Conservation (phyloP, 1,140 invertebrate species). For the Achroia grisella region DNA sequence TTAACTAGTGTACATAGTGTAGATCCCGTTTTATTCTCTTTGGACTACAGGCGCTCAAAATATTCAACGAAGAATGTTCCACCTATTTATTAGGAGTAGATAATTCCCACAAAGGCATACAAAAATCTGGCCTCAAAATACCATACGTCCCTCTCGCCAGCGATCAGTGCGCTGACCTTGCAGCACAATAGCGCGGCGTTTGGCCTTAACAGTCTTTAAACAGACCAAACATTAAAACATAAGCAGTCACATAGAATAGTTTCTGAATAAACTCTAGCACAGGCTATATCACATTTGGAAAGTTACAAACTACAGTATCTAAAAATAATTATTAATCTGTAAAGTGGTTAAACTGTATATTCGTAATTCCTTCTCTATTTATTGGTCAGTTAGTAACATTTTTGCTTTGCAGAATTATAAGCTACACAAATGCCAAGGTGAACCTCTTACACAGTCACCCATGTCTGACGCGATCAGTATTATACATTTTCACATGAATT, state of each 20-base stretch:
- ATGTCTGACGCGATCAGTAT: conserved; percentile 30
- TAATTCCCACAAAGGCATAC: conserved; percentile 24
- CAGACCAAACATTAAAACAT: conserved; percentile 9
- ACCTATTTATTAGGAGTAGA: not conserved
- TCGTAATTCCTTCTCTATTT: not conserved
- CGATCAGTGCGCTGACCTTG: conserved; percentile 51
- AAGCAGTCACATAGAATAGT: conserved; percentile 1
- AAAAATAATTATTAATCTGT: not conserved
- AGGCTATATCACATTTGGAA: not conserved
- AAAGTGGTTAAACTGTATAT: not conserved
- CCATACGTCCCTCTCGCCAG: conserved; percentile 24
- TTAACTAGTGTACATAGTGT: no score
- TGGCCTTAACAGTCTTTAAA: conserved; percentile 27
- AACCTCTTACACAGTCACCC: conserved; percentile 46
- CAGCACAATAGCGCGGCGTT: conserved; percentile 43
- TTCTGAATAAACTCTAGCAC: no score
- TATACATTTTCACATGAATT: not conserved
- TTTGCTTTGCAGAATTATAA: conserved; percentile 24
- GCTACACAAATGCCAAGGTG: conserved; percentile 58
- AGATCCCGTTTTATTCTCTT: no score
- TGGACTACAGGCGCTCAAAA: no score
- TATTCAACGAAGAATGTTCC: no score
- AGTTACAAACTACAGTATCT: no score
- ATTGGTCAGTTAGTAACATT: conserved; percentile 9
- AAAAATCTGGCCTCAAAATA: conserved; percentile 44